Evolutionary conservation across 2,797 vertebrate genomes (phyloP).

Genomic region (Nyctalus aviator): DNA sequence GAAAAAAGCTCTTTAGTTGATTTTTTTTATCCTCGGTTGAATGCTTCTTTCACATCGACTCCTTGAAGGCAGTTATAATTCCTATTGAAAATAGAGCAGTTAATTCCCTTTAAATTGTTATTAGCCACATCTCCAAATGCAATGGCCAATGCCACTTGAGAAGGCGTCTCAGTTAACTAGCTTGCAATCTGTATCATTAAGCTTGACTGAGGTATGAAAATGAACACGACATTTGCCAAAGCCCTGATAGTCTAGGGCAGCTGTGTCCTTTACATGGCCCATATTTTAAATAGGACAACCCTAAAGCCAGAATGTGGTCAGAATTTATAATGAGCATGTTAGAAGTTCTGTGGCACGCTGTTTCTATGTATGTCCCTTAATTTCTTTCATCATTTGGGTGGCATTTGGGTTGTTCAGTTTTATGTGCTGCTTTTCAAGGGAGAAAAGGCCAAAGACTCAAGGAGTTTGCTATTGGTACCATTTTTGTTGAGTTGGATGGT

Average conservation of each 20-base stretch:
- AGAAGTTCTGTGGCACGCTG: background rate
- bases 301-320: background rate
- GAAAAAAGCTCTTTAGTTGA: background rate
- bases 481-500: background rate
- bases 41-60: background rate
- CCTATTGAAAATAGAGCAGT: constrained; percentile 9
- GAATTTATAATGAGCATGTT: background rate
- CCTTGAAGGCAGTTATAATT: constrained; percentile 33
- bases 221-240: background rate
- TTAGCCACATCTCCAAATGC: background rate
- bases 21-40: background rate
- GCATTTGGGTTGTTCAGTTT: background rate
- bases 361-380: background rate
- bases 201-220: background rate
- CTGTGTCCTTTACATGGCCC: background rate
- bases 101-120: background rate
- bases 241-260: background rate
- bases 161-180: background rate
- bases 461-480: constrained; percentile 9
- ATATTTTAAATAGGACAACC: background rate
- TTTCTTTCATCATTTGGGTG: background rate
- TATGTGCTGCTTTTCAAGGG: background rate
- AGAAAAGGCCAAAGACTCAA: background rate
- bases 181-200: background rate
- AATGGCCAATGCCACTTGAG: background rate